Conservation (phyloP, 1,140 invertebrate genomes). For the Papilio helenus region DNA sequence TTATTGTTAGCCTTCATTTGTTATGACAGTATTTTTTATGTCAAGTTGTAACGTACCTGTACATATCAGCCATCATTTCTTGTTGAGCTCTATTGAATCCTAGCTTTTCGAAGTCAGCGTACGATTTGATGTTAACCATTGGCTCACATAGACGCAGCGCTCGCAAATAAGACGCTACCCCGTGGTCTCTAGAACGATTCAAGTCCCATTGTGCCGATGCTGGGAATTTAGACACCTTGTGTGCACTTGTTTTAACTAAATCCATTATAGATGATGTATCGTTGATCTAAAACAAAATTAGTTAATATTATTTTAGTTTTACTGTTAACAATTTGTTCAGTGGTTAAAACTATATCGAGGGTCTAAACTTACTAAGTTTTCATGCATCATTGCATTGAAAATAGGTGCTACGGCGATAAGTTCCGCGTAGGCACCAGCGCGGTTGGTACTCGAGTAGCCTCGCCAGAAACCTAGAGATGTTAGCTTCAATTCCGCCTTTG, state of each 20-base stretch:
- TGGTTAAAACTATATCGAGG: background rate
- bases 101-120: slow-evolving; percentile 87
- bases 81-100: slow-evolving; percentile 84
- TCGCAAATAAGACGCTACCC: slow-evolving; percentile 92
- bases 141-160: slow-evolving; percentile 89
- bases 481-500: slow-evolving; percentile 86
- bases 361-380: slow-evolving; percentile 77
- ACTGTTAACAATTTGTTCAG: background rate
- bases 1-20: no score
- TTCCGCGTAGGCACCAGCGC: slow-evolving; percentile 89
- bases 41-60: slow-evolving; percentile 76
- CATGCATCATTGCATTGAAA: slow-evolving; percentile 89
- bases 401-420: slow-evolving; percentile 89
- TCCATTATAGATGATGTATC: slow-evolving; percentile 64
- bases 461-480: slow-evolving; percentile 87
- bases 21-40: slow-evolving; percentile 15
- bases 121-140: slow-evolving; percentile 76
- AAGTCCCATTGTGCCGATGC: slow-evolving; percentile 74
- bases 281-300: slow-evolving; percentile 66
- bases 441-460: slow-evolving; percentile 92
- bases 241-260: slow-evolving; percentile 81
- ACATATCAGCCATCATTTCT: slow-evolving; percentile 85
- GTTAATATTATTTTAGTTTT: background rate
- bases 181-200: slow-evolving; percentile 91
- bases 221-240: slow-evolving; percentile 72